Conservation (phyloP, 2,888 invertebrate species). For the Phaonia tiefii region DNA sequence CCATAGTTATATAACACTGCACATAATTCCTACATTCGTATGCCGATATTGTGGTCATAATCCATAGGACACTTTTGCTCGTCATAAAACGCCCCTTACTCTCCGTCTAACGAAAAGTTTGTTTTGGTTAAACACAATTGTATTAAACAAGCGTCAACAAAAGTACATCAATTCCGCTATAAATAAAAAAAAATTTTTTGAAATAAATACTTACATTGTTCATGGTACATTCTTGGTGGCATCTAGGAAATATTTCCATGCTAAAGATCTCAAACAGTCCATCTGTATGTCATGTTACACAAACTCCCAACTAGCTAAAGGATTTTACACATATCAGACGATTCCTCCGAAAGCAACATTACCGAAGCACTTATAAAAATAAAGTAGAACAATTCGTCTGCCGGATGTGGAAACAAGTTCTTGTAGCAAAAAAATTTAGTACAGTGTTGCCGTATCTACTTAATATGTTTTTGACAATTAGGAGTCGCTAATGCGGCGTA, state of each 20-base stretch:
- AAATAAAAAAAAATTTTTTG: not conserved
- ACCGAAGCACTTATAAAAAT: too few species aligned
- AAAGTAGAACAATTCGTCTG: too few species aligned
- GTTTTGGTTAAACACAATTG: slow-evolving; percentile 63
- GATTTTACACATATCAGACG: not conserved
- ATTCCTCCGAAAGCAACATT: too few species aligned
- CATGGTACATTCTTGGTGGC: not conserved
- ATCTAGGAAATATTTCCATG: not conserved
- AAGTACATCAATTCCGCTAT: slow-evolving; percentile 65
- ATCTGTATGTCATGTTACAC: not conserved
- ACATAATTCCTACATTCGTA: not conserved
- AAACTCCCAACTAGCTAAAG: not conserved
- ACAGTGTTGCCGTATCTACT: too few species aligned
- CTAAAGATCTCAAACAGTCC: not conserved
- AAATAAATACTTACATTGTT: slow-evolving; percentile 11
- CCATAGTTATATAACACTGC: slow-evolving; percentile 75
- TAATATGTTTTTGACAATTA: too few species aligned
- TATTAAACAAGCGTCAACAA: slow-evolving; percentile 37
- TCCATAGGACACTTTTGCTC: not conserved
- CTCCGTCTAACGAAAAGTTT: slow-evolving; percentile 68
- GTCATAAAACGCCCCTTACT: slow-evolving; percentile 6
- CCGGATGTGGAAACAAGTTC: too few species aligned
- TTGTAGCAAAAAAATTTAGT: too few species aligned
- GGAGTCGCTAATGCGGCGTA: too few species aligned
- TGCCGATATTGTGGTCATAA: slow-evolving; percentile 22